Evolutionary conservation across 2,888 invertebrate species (phyloP).

Genomic region (Helobdella robusta): DNA sequence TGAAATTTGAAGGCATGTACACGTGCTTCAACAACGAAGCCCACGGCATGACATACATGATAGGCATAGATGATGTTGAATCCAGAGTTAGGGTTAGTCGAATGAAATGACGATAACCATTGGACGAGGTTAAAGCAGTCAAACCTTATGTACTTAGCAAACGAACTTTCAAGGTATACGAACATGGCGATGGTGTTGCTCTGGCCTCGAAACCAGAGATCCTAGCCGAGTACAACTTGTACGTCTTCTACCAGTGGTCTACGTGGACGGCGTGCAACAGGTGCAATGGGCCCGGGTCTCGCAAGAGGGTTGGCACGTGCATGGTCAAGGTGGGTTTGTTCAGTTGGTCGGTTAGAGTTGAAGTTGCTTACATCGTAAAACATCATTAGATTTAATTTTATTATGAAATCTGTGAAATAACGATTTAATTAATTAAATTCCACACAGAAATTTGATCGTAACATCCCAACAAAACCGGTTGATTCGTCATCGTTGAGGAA

Average conservation of each 20-base stretch:
- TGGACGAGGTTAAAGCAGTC: too few species aligned
- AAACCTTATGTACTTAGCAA: not conserved
- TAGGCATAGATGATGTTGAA: slow-evolving; percentile 22
- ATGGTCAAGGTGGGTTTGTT: slow-evolving; percentile 29
- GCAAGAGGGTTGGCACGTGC: slow-evolving; percentile 25
- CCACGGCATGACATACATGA: slow-evolving; percentile 19
- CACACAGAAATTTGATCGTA: slow-evolving; percentile 3
- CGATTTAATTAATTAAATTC: not conserved
- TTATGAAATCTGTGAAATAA: not conserved
- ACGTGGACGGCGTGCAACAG: slow-evolving; percentile 27
- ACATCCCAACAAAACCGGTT: not conserved
- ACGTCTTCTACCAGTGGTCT: slow-evolving; percentile 28
- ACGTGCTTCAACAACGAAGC: slow-evolving; percentile 22
- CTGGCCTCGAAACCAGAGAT: slow-evolving; percentile 11
- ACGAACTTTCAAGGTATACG: slow-evolving; percentile 5
- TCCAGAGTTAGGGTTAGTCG: slow-evolving; percentile 12
- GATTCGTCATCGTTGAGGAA: not conserved
- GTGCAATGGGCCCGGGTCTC: slow-evolving; percentile 22
- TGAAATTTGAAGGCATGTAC: slow-evolving; percentile 22
- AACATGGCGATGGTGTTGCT: not conserved
- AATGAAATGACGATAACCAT: too few species aligned
- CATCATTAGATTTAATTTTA: not conserved
- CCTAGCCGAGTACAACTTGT: slow-evolving; percentile 22
- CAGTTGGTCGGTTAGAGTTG: not conserved
- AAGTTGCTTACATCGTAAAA: not conserved